Percentiles rank a stretch among this genome's conserved stretches.
phyloP scores from a whole-genome alignment of 2,888 invertebrate species.

The Cheilosia grossa region DNA sequence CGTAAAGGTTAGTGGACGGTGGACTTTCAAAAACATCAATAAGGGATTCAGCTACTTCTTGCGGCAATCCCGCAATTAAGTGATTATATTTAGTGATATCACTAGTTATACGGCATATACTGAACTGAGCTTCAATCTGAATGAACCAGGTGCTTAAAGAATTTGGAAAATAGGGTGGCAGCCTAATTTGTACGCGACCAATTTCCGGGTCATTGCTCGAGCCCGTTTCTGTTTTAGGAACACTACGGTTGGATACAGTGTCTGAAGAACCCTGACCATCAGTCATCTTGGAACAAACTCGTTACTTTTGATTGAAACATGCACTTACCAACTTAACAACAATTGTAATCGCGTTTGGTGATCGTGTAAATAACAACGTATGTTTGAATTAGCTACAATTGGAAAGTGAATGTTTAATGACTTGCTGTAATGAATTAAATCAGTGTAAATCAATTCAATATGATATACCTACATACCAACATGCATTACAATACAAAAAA shows the following conservation, averaged over 20 bases:
- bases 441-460: neutral
- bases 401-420: neutral
- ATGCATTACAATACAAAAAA: no score
- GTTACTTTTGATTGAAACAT: neutral
- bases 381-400: neutral
- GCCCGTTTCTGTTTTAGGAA: neutral
- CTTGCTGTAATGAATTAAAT: neutral
- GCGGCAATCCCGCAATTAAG: neutral
- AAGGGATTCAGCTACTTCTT: neutral
- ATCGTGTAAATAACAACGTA: neutral
- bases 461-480: no score
- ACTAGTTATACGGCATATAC: neutral
- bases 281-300: neutral
- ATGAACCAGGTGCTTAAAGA: constrained; percentile 7
- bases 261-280: neutral
- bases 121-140: constrained; percentile 14
- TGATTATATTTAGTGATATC: no score
- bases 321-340: neutral
- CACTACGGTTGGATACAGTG: neutral
- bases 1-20: neutral
- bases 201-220: constrained; percentile 1
- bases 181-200: neutral
- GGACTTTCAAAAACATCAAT: constrained; percentile 1
- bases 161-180: neutral
- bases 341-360: neutral